A percentile compares a stretch with the other conserved stretches of the same genome.
These are phyloP conservation scores for Puma concolor DNA, from an alignment of 2,113 vertebrate genomes.

Conservation along the genomic window DNA sequence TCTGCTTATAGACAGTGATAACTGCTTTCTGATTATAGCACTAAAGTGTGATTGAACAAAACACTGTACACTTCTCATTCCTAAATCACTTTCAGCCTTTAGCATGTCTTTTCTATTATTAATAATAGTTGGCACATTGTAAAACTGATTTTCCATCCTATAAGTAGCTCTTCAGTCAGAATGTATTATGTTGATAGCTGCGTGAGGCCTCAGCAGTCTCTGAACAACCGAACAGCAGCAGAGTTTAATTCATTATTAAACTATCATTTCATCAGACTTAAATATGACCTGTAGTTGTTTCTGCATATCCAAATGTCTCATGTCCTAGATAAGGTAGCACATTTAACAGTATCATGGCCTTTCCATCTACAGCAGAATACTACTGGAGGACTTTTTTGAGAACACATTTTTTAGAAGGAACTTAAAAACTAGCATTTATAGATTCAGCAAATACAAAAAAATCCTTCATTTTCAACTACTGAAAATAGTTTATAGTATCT, in stretches of 20 bases:
- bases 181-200: neutral
- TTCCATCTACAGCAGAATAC: neutral
- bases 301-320: neutral
- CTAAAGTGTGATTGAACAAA: conserved; percentile 1
- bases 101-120: conserved; percentile 17
- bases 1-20: neutral
- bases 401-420: conserved; percentile 21
- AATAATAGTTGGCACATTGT: neutral
- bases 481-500: neutral
- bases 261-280: neutral
- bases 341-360: neutral
- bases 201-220: neutral
- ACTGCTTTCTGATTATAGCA: conserved; percentile 7
- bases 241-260: conserved; percentile 12
- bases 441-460: neutral
- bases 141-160: neutral
- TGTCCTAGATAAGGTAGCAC: neutral
- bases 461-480: neutral
- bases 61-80: neutral
- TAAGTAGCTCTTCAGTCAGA: neutral
- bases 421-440: neutral
- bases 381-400: neutral
- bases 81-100: neutral
- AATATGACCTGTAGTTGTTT: conserved; percentile 32
- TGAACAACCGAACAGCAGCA: neutral